A percentile compares a stretch with the other conserved stretches of the same genome.
These are phyloP conservation scores for Apeltes quadracus DNA, from an alignment of 2,113 vertebrate genomes.

Conservation along the genomic window DNA sequence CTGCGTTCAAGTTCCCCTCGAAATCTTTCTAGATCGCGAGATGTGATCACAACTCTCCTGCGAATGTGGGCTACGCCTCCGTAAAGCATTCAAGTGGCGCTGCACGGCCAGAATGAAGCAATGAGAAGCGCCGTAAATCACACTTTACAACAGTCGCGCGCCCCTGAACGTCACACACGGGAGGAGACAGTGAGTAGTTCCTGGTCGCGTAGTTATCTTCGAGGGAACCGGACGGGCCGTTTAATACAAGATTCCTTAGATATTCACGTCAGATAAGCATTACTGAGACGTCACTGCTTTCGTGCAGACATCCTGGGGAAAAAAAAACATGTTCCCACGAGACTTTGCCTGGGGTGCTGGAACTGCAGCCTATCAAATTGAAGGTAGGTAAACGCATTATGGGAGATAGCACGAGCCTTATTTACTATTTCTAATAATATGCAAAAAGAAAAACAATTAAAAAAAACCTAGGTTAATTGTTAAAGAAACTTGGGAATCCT, in stretches of 20 bases:
- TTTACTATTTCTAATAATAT: not conserved
- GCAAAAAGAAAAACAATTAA: not conserved
- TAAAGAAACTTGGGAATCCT: not conserved
- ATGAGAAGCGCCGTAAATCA: not conserved
- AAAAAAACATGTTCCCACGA: constrained; percentile 78
- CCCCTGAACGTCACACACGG: constrained; percentile 15
- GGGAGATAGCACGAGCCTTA: not conserved
- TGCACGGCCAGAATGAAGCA: accelerated
- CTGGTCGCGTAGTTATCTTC: not conserved
- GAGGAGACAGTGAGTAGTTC: not conserved
- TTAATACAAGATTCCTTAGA: not conserved
- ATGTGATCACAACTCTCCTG: not conserved
- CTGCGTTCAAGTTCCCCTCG: constrained; percentile 17
- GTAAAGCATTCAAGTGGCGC: accelerated
- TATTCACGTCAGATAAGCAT: not conserved
- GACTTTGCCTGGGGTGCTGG: constrained; percentile 87
- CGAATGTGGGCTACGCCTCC: no score
- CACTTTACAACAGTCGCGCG: not conserved
- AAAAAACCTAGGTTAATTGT: not conserved
- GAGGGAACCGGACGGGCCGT: not conserved
- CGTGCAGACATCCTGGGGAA: not conserved
- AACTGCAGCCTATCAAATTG: constrained; percentile 86
- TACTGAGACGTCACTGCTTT: not conserved
- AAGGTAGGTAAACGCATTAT: constrained; percentile 77
- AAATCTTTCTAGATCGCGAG: not conserved